Evolutionary conservation across 2,113 vertebrate species (phyloP).

Genomic region (Pelecanus crispus): DNA sequence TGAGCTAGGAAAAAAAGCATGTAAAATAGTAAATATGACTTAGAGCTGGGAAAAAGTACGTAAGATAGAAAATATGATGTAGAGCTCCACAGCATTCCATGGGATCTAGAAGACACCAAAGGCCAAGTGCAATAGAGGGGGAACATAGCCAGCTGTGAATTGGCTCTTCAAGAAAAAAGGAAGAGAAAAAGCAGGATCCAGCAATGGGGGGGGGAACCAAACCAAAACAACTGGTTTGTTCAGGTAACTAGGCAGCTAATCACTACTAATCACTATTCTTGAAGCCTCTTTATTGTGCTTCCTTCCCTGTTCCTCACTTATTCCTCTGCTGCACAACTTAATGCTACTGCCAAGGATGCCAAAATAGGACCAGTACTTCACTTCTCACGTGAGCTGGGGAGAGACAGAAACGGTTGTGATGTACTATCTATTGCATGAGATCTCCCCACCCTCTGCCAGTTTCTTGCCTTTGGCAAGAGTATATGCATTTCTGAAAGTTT

Average conservation of each 20-base stretch:
- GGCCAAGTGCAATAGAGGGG: neutral
- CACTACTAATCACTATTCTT: neutral
- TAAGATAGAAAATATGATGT: neutral
- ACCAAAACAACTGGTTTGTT: too few species aligned
- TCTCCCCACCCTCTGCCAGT: neutral
- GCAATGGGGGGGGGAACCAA: too few species aligned
- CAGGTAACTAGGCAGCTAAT: neutral
- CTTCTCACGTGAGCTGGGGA: accelerated
- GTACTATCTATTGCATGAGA: neutral
- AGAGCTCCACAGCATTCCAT: neutral
- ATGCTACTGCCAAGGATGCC: neutral
- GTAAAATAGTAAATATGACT: neutral
- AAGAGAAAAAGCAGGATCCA: neutral
- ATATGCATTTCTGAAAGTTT: neutral
- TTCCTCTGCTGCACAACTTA: neutral
- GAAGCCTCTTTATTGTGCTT: neutral
- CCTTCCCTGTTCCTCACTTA: neutral
- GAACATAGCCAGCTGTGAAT: neutral
- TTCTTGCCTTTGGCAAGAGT: neutral
- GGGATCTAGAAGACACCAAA: neutral
- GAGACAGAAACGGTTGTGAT: neutral
- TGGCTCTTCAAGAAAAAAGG: neutral
- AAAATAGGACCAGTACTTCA: neutral
- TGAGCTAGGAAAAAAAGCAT: neutral
- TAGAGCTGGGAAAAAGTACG: neutral